phyloP scores from a whole-genome alignment of 2,888 invertebrate species.

The Cosmopolites sordidus region DNA sequence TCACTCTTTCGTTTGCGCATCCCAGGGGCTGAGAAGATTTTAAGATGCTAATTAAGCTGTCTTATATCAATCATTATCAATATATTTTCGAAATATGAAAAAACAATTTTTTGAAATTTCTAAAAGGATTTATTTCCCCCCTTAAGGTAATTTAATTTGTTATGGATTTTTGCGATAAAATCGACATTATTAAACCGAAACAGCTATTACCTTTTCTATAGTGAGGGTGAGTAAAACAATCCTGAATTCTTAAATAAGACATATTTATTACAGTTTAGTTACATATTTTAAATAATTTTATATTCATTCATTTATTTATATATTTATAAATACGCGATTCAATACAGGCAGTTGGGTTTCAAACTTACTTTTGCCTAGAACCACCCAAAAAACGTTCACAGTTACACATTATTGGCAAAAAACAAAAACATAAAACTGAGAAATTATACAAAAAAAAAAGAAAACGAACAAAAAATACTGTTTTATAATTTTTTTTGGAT shows the following conservation, averaged over 20 bases:
- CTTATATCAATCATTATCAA: too few relatives aligned
- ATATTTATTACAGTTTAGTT: conserved; percentile 48
- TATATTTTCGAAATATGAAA: too few relatives aligned
- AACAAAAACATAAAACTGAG: conserved; percentile 33
- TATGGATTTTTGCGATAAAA: too few relatives aligned
- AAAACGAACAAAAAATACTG: conserved; percentile 40
- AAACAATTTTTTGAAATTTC: too few relatives aligned
- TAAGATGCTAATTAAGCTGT: too few relatives aligned
- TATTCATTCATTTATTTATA: conserved; percentile 46
- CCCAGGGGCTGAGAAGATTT: too few relatives aligned
- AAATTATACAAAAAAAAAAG: conserved; percentile 36
- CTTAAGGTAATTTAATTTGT: too few relatives aligned
- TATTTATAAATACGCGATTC: conserved; percentile 48
- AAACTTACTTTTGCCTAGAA: conserved; percentile 30
- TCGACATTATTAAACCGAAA: too few relatives aligned
- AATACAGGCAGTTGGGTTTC: conserved; percentile 42
- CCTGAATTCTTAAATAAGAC: conserved; percentile 44
- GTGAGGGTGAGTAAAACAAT: too few relatives aligned
- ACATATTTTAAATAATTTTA: conserved; percentile 47
- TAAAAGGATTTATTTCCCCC: too few relatives aligned
- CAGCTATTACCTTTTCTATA: too few relatives aligned
- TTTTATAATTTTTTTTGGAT: conserved; percentile 44
- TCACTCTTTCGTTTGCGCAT: too few relatives aligned
- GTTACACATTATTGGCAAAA: conserved; percentile 44
- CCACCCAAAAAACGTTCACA: conserved; percentile 37